Evolutionary conservation across 2,113 vertebrate genomes (phyloP).

Genomic region (Lepidothrix coronata): DNA sequence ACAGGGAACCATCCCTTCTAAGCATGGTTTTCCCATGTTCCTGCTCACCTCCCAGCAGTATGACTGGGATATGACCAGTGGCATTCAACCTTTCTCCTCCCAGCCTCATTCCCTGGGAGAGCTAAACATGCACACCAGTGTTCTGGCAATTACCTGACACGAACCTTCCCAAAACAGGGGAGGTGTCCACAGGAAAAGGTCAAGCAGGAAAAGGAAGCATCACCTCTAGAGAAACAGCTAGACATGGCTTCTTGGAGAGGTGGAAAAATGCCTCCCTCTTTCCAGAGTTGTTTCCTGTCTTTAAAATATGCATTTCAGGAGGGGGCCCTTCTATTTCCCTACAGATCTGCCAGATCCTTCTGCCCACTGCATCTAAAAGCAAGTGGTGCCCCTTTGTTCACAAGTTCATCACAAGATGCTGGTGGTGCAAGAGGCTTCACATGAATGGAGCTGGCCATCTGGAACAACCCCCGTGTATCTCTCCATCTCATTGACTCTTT

Average conservation of each 20-base stretch:
- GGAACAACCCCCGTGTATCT: background rate
- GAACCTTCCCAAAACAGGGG: background rate
- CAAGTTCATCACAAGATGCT: background rate
- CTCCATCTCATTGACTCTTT: background rate
- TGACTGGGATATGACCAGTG: too few species aligned
- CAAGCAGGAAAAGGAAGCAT: background rate
- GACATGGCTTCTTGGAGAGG: background rate
- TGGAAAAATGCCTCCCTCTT: background rate
- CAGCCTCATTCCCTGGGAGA: background rate
- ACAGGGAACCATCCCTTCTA: background rate
- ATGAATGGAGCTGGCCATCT: background rate
- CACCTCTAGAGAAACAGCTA: background rate
- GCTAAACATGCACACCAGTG: accelerated
- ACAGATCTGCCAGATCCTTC: background rate
- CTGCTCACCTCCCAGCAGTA: background rate
- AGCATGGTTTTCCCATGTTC: background rate
- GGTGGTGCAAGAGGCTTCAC: background rate
- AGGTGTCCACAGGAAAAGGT: background rate
- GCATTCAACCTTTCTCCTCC: background rate
- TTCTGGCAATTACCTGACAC: background rate
- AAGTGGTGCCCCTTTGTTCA: background rate
- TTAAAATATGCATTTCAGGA: background rate
- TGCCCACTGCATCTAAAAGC: background rate
- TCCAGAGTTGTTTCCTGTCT: background rate
- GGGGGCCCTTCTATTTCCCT: background rate